Evolutionary conservation across 2,888 invertebrate genomes (phyloP).

Genomic region (Carterocephalus palaemon): DNA sequence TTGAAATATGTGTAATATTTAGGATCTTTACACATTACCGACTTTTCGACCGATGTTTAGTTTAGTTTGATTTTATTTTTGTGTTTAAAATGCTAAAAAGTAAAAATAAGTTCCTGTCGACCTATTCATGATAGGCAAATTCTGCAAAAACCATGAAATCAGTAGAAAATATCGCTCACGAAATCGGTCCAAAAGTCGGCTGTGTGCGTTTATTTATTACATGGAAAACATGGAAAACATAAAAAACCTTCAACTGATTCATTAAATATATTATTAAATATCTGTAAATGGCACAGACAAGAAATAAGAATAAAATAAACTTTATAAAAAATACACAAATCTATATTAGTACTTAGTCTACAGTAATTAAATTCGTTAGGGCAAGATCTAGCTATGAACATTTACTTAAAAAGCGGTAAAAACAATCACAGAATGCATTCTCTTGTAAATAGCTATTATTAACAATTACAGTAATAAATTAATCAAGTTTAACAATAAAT

Average conservation of each 20-base stretch:
- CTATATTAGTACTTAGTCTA: conserved; percentile 25
- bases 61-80: too few relatives aligned
- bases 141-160: too few relatives aligned
- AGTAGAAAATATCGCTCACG: too few relatives aligned
- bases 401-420: conserved; percentile 38
- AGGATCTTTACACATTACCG: too few relatives aligned
- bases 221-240: too few relatives aligned
- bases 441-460: conserved; percentile 22
- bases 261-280: conserved; percentile 22
- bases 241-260: conserved; percentile 16
- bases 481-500: conserved; percentile 38
- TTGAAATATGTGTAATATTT: too few relatives aligned
- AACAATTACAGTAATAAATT: conserved; percentile 51
- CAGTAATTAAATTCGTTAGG: conserved; percentile 66
- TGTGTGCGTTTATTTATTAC: too few relatives aligned
- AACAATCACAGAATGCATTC: conserved; percentile 48
- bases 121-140: too few relatives aligned
- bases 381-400: conserved; percentile 49
- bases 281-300: conserved; percentile 47
- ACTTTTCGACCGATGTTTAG: too few relatives aligned
- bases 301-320: conserved; percentile 33
- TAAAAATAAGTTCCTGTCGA: too few relatives aligned
- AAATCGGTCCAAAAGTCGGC: too few relatives aligned
- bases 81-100: too few relatives aligned
- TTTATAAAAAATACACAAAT: conserved; percentile 27